A percentile compares a stretch with the other conserved stretches of the same genome.
These are phyloP conservation scores for Crenuchus spilurus DNA, from an alignment of 2,797 vertebrate species.

Conservation along the genomic window DNA sequence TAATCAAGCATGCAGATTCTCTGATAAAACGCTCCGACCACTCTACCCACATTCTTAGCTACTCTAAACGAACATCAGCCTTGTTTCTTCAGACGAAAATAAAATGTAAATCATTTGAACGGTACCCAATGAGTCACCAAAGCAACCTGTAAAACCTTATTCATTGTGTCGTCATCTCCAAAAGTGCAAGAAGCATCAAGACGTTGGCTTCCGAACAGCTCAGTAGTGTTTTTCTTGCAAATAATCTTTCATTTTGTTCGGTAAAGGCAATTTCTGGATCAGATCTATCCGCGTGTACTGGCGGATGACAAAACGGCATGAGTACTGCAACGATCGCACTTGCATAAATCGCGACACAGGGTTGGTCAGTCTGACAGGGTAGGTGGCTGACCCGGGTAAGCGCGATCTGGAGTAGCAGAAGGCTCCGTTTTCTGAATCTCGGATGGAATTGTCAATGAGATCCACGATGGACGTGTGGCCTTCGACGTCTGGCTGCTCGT, in stretches of 20 bases:
- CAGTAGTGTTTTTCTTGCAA: conserved; percentile 99
- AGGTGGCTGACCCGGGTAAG: conserved; percentile 94
- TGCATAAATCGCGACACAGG: conserved; percentile 99
- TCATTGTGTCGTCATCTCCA: conserved; percentile 86
- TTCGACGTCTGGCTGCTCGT: conserved; percentile 97
- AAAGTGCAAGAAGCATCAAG: conserved; percentile 91
- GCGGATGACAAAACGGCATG: conserved; percentile 97
- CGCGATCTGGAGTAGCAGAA: conserved; percentile 98
- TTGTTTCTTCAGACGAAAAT: conserved; percentile 58
- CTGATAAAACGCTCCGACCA: conserved; percentile 20
- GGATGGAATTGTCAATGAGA: conserved; percentile 95
- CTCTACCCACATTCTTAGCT: conserved; percentile 34
- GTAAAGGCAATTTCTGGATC: conserved; percentile 99
- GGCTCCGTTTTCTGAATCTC: conserved; percentile 97
- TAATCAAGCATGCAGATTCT: conserved; percentile 46
- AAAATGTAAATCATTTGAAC: conserved; percentile 72
- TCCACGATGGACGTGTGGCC: conserved; percentile 98
- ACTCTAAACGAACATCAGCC: conserved; percentile 17
- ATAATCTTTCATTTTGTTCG: conserved; percentile 99
- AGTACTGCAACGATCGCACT: conserved; percentile 97
- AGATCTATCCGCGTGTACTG: conserved; percentile 98
- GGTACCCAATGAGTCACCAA: conserved; percentile 81
- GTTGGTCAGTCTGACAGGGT: conserved; percentile 96
- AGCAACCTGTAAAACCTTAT: conserved; percentile 90
- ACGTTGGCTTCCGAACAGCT: conserved; percentile 65